Evolutionary conservation across 2,888 invertebrate genomes (phyloP).

Genomic region (Lapara coniferarum): DNA sequence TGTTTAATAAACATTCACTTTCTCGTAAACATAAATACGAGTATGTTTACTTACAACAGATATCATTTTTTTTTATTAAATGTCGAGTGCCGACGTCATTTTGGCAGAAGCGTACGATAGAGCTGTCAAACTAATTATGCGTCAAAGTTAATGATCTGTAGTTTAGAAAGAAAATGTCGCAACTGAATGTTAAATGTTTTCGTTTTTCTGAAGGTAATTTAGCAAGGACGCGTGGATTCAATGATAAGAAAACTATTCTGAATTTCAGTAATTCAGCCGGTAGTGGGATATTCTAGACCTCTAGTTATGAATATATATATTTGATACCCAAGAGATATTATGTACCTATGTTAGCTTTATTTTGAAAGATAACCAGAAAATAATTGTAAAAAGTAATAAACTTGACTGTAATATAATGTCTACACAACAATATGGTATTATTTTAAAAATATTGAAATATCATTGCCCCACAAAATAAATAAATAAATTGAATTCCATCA

Average conservation of each 20-base stretch:
- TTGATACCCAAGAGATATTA: too few species aligned
- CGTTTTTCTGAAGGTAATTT: not conserved
- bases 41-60: constrained; percentile 8
- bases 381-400: too few species aligned
- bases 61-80: constrained; percentile 15
- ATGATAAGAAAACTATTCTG: not conserved
- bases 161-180: not conserved
- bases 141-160: constrained; percentile 28
- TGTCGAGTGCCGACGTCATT: constrained; percentile 14
- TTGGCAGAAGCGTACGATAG: constrained; percentile 31
- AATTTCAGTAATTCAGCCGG: too few species aligned
- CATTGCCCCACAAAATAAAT: too few species aligned
- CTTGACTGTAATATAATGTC: too few species aligned
- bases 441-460: too few species aligned
- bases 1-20: constrained; percentile 1
- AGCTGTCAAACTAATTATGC: constrained; percentile 33
- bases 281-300: too few species aligned
- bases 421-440: too few species aligned
- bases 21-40: constrained; percentile 17
- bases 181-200: not conserved
- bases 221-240: not conserved
- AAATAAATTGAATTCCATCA: too few species aligned
- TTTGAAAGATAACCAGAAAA: too few species aligned
- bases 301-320: too few species aligned
- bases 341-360: too few species aligned